Evolutionary conservation across 2,113 vertebrate species (phyloP).

Genomic region (Hyperopisus bebe): DNA sequence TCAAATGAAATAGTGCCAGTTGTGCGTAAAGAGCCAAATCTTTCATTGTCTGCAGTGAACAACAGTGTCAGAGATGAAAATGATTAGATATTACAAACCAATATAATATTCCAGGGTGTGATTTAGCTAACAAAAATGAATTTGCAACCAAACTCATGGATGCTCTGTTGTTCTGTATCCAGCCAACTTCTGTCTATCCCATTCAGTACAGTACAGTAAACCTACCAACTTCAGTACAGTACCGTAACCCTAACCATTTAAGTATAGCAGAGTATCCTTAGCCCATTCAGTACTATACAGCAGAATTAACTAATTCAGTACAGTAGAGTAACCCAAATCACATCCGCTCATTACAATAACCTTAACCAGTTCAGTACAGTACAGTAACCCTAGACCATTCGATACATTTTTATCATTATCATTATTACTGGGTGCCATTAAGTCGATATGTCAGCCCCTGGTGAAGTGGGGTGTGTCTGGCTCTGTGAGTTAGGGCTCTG

Average conservation of each 20-base stretch:
- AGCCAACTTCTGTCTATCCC: neutral
- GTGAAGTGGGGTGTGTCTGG: neutral
- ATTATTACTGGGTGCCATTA: neutral
- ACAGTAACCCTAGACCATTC: neutral
- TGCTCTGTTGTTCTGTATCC: neutral
- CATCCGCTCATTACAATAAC: neutral
- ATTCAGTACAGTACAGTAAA: neutral
- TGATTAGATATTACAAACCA: neutral
- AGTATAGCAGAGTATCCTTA: no score
- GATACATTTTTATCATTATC: neutral
- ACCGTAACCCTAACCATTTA: neutral
- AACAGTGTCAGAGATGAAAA: neutral
- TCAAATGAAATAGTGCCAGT: neutral
- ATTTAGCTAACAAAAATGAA: neutral
- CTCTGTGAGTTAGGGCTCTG: neutral
- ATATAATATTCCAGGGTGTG: neutral
- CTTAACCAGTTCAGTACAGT: neutral
- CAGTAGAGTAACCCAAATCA: neutral
- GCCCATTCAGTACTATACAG: no score
- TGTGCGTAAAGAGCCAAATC: neutral
- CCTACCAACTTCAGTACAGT: neutral
- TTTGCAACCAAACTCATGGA: neutral
- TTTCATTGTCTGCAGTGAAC: neutral
- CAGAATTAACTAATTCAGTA: neutral
- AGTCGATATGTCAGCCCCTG: neutral